phyloP scores from a whole-genome alignment of 2,888 invertebrate genomes.

The Cepaea hortensis region DNA sequence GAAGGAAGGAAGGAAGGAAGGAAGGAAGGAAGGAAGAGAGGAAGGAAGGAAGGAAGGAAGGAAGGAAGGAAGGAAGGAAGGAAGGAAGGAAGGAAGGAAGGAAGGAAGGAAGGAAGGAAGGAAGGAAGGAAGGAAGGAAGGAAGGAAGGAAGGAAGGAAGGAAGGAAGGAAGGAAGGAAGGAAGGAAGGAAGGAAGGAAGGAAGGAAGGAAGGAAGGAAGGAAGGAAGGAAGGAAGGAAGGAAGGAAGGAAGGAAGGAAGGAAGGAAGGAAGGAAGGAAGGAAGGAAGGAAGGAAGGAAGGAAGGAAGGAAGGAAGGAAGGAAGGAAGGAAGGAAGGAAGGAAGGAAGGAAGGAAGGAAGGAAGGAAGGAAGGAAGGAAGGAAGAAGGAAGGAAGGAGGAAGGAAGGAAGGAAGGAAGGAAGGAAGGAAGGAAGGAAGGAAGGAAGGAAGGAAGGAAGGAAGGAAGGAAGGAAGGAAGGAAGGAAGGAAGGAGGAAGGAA shows the following conservation, averaged over 20 bases:
- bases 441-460: too few species aligned
- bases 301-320: slow-evolving; percentile 3
- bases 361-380: not conserved
- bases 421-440: too few species aligned
- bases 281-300: slow-evolving; percentile 15
- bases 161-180: slow-evolving; percentile 15
- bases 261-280: not conserved
- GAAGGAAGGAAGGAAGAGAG: not conserved
- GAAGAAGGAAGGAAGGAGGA: slow-evolving; percentile 10
- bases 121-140: not conserved
- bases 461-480: too few species aligned
- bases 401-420: not conserved
- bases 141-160: slow-evolving; percentile 11
- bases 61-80: slow-evolving; percentile 1
- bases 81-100: not conserved
- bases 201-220: not conserved
- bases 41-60: not conserved
- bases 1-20: slow-evolving; percentile 5
- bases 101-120: slow-evolving; percentile 10
- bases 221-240: slow-evolving; percentile 17
- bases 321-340: too few species aligned
- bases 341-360: too few species aligned
- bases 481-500: not conserved
- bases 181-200: slow-evolving; percentile 13
- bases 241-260: slow-evolving; percentile 19